Evolutionary conservation across 2,888 invertebrate species (phyloP), one percentile per base, ranked within the genome.

Genomic region (Thymelicus lineola): DNA sequence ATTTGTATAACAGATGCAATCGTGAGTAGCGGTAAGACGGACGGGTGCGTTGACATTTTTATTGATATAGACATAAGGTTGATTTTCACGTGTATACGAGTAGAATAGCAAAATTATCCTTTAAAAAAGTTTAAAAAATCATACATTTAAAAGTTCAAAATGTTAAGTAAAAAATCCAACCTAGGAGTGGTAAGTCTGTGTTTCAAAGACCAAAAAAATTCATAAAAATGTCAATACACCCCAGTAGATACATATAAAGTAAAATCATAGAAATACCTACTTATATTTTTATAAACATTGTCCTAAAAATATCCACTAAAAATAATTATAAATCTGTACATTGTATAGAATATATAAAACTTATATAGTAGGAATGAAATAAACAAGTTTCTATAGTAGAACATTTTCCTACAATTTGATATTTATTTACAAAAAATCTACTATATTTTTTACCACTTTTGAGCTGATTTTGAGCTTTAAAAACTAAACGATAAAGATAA

Each of bases 401-500:
- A 69, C 68, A 81, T 82, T 82, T 78, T 76, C 70, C 78, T 78
- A 79, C 81, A 79, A 79, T 75, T 77, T 78, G 76, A 77, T 79
- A 80, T 77, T 81, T 89, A 90, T 90, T 83, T 89, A 90, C 89
- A 90, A 84, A 83, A 81, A 75, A 71, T 77, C 75, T 71, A 75
- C 73, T 74, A 72, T 72, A 70, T 72, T 72, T 75, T 77, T 77
- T 79, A 74, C 76, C 74, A 77, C 76, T 71, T 89, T 93, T 93
- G 93, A 93, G 93, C 93, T 92, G 82, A 85, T 87, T 93, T 93
- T 93, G 92, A 92, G 92, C 92, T 91, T 91, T 87, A 83, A 85
- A 86, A 91, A 90, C 87, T 90, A 91, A 89, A 86, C 38, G 50
- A 62, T 62, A 20, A 20, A 62, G 15, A 36, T 75, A 72, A 74